phyloP scores from a whole-genome alignment of 2,113 vertebrate genomes.

The Rhabdomys dilectus region DNA sequence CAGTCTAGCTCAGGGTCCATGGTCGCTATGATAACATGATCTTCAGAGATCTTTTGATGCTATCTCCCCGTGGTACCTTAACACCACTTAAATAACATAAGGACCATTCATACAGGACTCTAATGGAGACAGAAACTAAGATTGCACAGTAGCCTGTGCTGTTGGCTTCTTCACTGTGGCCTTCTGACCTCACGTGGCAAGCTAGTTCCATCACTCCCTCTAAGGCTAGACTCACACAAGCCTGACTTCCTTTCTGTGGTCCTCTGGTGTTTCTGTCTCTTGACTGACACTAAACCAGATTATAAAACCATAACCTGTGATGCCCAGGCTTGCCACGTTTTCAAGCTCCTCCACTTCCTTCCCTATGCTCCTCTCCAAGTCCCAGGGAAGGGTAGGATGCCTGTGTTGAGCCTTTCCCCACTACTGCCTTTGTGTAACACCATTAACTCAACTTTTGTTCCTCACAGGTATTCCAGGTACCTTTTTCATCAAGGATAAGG shows the following conservation, averaged over 20 bases:
- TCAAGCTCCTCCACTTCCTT: not conserved
- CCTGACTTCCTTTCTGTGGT: not conserved
- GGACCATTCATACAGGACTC: not conserved
- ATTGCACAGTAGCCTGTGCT: not conserved
- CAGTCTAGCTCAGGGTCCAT: not conserved
- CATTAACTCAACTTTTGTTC: conserved; percentile 11
- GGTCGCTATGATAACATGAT: not conserved
- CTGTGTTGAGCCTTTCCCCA: not conserved
- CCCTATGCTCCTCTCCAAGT: not conserved
- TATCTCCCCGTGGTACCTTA: not conserved
- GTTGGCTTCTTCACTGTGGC: not conserved
- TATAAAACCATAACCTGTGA: not conserved
- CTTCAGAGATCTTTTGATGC: not conserved
- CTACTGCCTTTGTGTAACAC: not conserved
- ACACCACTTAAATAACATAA: not conserved
- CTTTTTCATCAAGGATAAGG: conserved; percentile 31
- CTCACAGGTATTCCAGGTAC: not conserved
- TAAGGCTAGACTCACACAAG: not conserved
- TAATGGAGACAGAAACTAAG: not conserved
- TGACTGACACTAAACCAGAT: not conserved
- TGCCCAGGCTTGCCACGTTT: not conserved
- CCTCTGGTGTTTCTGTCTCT: not conserved
- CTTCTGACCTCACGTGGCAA: conserved; percentile 29
- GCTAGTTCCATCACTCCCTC: conserved; percentile 10
- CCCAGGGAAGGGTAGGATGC: accelerated